Conservation (phyloP, 2,797 vertebrate genomes). For the Nannoperca australis region DNA sequence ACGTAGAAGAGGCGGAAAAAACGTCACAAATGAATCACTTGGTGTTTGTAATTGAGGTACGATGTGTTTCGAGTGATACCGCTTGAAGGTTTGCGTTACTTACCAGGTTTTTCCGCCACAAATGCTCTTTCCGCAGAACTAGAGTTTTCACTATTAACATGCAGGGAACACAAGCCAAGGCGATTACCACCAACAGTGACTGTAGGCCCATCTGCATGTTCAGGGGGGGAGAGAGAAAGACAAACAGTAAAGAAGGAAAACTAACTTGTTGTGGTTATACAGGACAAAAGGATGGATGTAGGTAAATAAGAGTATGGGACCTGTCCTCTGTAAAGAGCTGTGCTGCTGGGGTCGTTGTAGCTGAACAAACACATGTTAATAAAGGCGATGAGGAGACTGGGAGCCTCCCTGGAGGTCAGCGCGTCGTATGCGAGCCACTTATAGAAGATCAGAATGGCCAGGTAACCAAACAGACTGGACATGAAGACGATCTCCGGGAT, state of each 20-base stretch:
- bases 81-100: neutral
- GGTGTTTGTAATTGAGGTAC: neutral
- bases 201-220: slow-evolving; percentile 88
- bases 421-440: slow-evolving; percentile 94
- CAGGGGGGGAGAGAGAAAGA: neutral
- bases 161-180: slow-evolving; percentile 92
- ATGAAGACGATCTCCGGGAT: slow-evolving; percentile 98
- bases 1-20: neutral
- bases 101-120: slow-evolving; percentile 92
- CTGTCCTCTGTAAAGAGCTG: slow-evolving; percentile 94
- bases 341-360: slow-evolving; percentile 86
- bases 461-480: slow-evolving; percentile 93
- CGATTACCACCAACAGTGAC: slow-evolving; percentile 90
- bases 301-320: slow-evolving; percentile 70
- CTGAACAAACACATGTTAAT: slow-evolving; percentile 99
- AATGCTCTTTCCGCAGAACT: slow-evolving; percentile 90
- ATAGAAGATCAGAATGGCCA: slow-evolving; percentile 94
- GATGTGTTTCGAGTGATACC: neutral
- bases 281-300: neutral
- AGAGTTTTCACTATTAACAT: slow-evolving; percentile 96
- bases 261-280: neutral
- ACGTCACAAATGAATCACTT: too few relatives aligned
- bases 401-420: slow-evolving; percentile 88
- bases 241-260: neutral
- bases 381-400: slow-evolving; percentile 96